phyloP scores from a whole-genome alignment of 1,140 invertebrate genomes.

The Lasioglossum albipes region DNA sequence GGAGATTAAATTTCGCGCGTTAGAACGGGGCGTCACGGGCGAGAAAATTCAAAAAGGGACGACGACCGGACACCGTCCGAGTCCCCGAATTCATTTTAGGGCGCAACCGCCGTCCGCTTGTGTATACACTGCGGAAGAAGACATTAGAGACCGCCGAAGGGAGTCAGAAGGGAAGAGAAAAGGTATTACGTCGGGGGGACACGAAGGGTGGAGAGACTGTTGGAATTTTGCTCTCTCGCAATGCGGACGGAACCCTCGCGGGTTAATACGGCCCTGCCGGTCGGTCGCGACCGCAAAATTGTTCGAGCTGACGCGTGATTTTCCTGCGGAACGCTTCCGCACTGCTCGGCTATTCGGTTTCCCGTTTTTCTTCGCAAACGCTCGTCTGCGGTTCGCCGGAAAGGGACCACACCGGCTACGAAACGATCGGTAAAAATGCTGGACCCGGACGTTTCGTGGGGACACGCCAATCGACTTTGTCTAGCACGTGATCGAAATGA shows the following conservation, averaged over 20 bases:
- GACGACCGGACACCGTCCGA: conserved; percentile 7
- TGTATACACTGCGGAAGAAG: conserved; percentile 32
- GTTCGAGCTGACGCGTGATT: conserved; percentile 55
- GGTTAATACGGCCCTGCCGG: conserved; percentile 45
- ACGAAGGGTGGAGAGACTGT: conserved; percentile 42
- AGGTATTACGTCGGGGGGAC: conserved; percentile 45
- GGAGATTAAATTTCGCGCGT: conserved; percentile 61
- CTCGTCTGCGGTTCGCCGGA: conserved; percentile 17
- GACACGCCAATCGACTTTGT: no score
- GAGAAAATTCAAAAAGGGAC: conserved; percentile 59
- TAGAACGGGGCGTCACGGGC: conserved; percentile 37
- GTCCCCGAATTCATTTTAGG: conserved; percentile 54
- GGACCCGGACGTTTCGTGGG: neutral
- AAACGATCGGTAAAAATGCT: neutral
- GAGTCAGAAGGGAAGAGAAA: neutral
- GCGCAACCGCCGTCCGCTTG: neutral
- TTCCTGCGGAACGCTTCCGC: conserved; percentile 37
- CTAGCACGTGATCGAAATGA: no score
- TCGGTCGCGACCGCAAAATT: conserved; percentile 49
- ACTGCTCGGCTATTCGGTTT: conserved; percentile 18
- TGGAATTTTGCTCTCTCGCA: conserved; percentile 56
- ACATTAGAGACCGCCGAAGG: conserved; percentile 36
- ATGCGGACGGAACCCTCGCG: neutral
- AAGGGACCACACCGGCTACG: neutral
- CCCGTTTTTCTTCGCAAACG: conserved; percentile 30